A percentile compares a stretch with the other conserved stretches of the same genome.
phyloP scores from a whole-genome alignment of 2,113 vertebrate genomes.

The Malurus cyaneus region DNA sequence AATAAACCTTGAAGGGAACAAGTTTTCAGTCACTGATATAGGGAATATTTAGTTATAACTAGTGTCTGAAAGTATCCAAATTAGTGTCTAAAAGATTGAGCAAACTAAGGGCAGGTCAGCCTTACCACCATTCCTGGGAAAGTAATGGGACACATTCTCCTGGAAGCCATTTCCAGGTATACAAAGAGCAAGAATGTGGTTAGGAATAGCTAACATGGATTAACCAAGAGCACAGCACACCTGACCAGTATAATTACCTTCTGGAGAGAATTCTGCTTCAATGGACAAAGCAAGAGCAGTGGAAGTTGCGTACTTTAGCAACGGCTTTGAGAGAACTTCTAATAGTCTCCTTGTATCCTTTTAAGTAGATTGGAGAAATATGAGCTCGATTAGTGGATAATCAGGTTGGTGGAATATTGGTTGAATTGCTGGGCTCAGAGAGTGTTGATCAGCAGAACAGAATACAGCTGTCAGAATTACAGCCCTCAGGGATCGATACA shows the following conservation, averaged over 20 bases:
- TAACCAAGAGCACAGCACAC: background rate
- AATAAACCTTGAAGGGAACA: background rate
- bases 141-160: background rate
- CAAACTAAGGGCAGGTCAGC: background rate
- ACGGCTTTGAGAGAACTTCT: background rate
- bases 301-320: background rate
- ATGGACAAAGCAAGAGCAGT: background rate
- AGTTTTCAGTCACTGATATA: background rate
- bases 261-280: background rate
- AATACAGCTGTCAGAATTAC: background rate
- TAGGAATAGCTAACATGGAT: background rate
- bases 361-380: background rate
- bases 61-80: background rate
- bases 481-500: fast-evolving
- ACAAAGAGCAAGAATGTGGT: background rate
- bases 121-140: background rate
- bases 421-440: background rate
- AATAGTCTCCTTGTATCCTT: background rate
- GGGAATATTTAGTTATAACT: background rate
- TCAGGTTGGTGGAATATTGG: background rate
- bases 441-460: background rate
- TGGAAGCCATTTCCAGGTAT: background rate
- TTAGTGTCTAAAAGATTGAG: background rate
- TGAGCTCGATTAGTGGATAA: background rate
- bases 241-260: background rate